phyloP scores from a whole-genome alignment of 1,140 invertebrate species.

The Parapsyche elsis region DNA sequence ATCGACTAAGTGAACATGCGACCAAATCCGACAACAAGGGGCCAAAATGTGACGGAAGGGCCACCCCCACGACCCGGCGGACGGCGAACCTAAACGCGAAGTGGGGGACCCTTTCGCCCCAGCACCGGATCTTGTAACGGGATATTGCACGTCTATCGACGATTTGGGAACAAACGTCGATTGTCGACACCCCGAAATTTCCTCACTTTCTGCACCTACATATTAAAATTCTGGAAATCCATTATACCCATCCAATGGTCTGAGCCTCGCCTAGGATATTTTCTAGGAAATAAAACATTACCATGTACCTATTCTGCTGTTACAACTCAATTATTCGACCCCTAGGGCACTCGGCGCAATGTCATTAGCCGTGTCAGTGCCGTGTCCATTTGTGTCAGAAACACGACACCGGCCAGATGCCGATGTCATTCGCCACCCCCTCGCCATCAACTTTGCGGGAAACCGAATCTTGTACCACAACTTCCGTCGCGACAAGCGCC shows the following conservation, averaged over 20 bases:
- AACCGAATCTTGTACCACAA: conserved; percentile 25
- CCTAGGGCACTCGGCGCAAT: background rate
- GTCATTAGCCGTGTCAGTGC: conserved; percentile 33
- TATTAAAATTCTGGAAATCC: background rate
- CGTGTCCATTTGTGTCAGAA: conserved; percentile 40
- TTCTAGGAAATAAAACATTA: too few species aligned
- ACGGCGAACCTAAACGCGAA: background rate
- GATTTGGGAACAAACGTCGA: background rate
- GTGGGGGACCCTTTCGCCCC: background rate
- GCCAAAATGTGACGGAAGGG: conserved; percentile 33
- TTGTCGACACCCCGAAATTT: background rate
- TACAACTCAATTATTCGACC: conserved; percentile 23
- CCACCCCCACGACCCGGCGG: background rate
- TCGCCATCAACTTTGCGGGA: conserved; percentile 22
- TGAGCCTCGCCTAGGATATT: too few species aligned
- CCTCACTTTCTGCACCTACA: background rate
- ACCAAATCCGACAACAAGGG: conserved; percentile 42
- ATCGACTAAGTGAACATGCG: conserved; percentile 46
- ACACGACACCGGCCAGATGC: conserved; percentile 38
- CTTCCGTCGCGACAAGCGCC: background rate
- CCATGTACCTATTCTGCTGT: too few species aligned
- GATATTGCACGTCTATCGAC: background rate
- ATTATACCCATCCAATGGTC: too few species aligned
- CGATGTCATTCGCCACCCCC: background rate
- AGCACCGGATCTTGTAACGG: conserved; percentile 16